Percentiles rank a stretch among this genome's conserved stretches.
Conservation (phyloP, 1,140 invertebrate genomes). For the Subanguina moxae region DNA sequence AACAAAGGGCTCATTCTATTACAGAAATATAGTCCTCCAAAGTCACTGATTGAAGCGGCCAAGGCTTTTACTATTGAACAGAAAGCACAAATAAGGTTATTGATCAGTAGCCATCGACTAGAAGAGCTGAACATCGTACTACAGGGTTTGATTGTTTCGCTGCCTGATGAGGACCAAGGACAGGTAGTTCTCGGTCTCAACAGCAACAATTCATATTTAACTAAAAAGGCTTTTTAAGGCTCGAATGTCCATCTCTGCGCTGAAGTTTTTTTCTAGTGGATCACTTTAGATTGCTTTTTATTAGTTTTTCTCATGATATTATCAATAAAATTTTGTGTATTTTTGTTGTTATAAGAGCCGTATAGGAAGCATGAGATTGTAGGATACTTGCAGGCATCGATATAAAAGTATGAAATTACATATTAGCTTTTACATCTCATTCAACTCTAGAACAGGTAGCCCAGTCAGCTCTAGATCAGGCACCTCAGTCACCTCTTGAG, state of each 20-base stretch:
- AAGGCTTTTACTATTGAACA: neutral
- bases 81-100: neutral
- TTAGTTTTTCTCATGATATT: no score
- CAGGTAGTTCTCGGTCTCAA: neutral
- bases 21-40: neutral
- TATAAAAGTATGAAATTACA: no score
- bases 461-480: no score
- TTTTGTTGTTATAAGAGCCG: no score
- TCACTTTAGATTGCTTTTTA: neutral
- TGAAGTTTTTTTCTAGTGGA: conserved; percentile 1
- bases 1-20: neutral
- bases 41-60: neutral
- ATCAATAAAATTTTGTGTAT: no score
- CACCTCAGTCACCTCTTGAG: no score
- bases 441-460: no score
- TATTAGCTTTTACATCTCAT: no score
- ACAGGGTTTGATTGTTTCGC: neutral
- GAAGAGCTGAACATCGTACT: neutral
- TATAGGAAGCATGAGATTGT: no score
- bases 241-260: neutral
- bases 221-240: neutral
- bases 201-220: neutral
- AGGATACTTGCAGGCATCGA: no score
- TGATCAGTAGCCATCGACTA: neutral
- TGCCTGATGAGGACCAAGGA: neutral